Evolutionary conservation across 2,797 vertebrate species (phyloP).

Genomic region (Lepus oiostolus): DNA sequence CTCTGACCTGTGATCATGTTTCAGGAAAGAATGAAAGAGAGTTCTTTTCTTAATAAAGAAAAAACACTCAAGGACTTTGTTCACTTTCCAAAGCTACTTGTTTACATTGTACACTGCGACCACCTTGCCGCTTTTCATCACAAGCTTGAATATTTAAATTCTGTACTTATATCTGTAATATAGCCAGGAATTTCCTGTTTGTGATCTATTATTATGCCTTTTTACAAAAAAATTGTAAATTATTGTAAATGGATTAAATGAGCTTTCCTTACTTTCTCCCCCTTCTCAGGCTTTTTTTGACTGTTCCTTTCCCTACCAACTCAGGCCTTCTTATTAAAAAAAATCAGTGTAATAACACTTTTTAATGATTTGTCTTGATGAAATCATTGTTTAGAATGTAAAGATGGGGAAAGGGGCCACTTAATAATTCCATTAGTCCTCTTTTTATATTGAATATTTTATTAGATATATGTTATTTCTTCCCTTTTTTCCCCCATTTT

Average conservation of each 20-base stretch:
- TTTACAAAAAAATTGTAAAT: conserved; percentile 96
- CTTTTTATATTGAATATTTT: conserved; percentile 87
- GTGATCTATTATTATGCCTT: conserved; percentile 93
- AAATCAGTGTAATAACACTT: conserved; percentile 88
- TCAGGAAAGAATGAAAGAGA: conserved; percentile 89
- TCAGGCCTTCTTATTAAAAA: conserved; percentile 95
- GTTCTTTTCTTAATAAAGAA: conserved; percentile 88
- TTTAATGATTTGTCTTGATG: conserved; percentile 91
- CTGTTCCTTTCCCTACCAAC: conserved; percentile 95
- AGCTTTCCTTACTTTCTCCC: conserved; percentile 89
- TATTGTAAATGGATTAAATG: conserved; percentile 98
- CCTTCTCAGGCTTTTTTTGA: conserved; percentile 95
- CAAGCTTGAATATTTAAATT: conserved; percentile 99
- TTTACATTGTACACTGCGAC: conserved; percentile 96
- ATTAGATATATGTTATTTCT: conserved; percentile 81
- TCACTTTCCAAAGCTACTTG: conserved; percentile 99
- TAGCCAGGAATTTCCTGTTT: conserved; percentile 92
- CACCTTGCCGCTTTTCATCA: conserved; percentile 94
- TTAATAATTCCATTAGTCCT: conserved; percentile 89
- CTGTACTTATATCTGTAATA: conserved; percentile 95
- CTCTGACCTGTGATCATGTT: conserved; percentile 91
- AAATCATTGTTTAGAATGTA: conserved; percentile 95
- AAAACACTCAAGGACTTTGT: conserved; percentile 93
- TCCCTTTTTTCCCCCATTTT: conserved; percentile 73
- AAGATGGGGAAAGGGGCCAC: conserved; percentile 92